Evolutionary conservation across 2,888 invertebrate species (phyloP).

Genomic region (Scaptomyza tumidula): DNA sequence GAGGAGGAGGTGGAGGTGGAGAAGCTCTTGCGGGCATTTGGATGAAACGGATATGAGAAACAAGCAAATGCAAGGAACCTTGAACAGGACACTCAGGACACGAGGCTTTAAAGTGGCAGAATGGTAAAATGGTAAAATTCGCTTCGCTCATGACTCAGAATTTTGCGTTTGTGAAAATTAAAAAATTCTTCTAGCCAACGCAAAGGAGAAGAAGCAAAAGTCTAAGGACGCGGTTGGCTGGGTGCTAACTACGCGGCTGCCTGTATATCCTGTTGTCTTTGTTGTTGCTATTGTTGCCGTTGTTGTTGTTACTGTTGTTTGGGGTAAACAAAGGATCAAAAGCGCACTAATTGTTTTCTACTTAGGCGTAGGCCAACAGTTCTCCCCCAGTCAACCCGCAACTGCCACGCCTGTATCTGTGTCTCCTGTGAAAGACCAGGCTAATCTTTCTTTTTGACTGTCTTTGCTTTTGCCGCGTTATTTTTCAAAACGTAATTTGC

Average conservation of each 20-base stretch:
- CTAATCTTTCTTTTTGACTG: conserved; percentile 62
- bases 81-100: conserved; percentile 19
- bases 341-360: conserved; percentile 81
- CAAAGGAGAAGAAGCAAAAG: conserved; percentile 37
- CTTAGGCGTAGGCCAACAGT: conserved; percentile 60
- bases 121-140: conserved; percentile 14
- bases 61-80: conserved; percentile 67
- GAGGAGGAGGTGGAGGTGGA: conserved; percentile 7
- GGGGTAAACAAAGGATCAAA: conserved; percentile 82
- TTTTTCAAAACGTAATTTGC: conserved; percentile 81
- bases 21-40: conserved; percentile 71
- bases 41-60: conserved; percentile 77
- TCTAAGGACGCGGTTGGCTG: conserved; percentile 65
- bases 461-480: conserved; percentile 67
- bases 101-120: conserved; percentile 5
- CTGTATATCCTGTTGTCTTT: conserved; percentile 37
- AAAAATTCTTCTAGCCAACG: conserved; percentile 62
- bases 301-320: conserved; percentile 46
- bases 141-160: conserved; percentile 64
- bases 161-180: conserved; percentile 73
- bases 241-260: conserved; percentile 69
- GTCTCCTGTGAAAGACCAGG: conserved; percentile 18
- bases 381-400: conserved; percentile 22
- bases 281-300: conserved; percentile 57
- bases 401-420: conserved; percentile 16